Conservation (phyloP, 2,797 vertebrate genomes). For the Schizopygopsis malacanthus region DNA sequence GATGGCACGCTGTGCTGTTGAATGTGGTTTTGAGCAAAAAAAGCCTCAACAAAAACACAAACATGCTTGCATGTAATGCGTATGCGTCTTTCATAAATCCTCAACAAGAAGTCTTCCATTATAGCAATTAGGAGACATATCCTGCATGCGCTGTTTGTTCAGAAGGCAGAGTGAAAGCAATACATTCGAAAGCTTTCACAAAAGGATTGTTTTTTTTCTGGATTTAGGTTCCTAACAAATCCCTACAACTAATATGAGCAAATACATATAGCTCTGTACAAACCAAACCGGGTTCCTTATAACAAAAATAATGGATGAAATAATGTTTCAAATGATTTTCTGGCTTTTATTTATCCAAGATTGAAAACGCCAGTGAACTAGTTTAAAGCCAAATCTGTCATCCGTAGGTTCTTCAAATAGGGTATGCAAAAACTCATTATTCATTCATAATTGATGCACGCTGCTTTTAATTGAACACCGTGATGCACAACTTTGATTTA, state of each 20-base stretch:
- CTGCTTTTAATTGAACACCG: conserved; percentile 48
- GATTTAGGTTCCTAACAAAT: conserved; percentile 36
- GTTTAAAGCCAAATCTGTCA: conserved; percentile 29
- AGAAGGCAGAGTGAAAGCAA: conserved; percentile 26
- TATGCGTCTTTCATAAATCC: conserved; percentile 59
- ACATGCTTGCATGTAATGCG: conserved; percentile 71
- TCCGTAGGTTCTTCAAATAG: conserved; percentile 24
- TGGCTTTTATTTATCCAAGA: neutral
- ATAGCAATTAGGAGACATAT: conserved; percentile 45
- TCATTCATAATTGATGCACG: conserved; percentile 19
- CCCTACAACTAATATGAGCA: conserved; percentile 26
- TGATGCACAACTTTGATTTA: conserved; percentile 43
- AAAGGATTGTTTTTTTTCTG: conserved; percentile 20
- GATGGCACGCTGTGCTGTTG: conserved; percentile 78
- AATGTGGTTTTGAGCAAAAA: conserved; percentile 72
- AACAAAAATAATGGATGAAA: conserved; percentile 2
- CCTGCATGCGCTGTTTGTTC: conserved; percentile 13
- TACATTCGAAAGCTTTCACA: conserved; percentile 11
- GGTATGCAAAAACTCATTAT: conserved; percentile 36
- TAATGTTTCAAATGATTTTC: conserved; percentile 3
- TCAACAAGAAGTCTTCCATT: conserved; percentile 49
- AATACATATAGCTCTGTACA: conserved; percentile 3
- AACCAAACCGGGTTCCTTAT: conserved; percentile 19
- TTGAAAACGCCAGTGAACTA: neutral
- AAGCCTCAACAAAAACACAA: conserved; percentile 76